Conservation (phyloP, 2,888 invertebrate species). For the Branchellion lobata region DNA sequence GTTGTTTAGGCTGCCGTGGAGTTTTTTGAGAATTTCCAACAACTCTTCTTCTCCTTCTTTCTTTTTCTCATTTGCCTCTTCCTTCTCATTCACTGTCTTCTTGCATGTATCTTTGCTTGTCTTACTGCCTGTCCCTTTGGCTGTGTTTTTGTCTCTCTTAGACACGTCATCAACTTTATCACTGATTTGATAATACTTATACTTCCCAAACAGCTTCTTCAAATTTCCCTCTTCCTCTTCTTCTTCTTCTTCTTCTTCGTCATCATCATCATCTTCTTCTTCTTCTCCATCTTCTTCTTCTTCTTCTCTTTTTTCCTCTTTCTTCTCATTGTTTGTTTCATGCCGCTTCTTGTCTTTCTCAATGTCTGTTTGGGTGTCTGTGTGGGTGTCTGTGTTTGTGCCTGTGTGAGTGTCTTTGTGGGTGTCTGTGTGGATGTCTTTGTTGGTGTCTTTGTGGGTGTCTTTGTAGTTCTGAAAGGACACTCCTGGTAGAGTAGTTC, state of each 20-base stretch:
- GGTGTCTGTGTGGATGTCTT: too few relatives aligned
- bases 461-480: too few relatives aligned
- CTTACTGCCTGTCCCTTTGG: background rate
- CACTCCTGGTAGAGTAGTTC: too few relatives aligned
- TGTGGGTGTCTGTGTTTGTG: too few relatives aligned
- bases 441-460: too few relatives aligned
- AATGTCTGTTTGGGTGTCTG: too few relatives aligned
- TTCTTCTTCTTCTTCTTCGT: background rate
- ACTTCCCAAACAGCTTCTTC: background rate
- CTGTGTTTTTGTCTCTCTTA: background rate
- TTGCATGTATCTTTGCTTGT: background rate
- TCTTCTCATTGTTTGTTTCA: too few relatives aligned
- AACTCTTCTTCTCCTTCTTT: background rate
- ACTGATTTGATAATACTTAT: slow-evolving; percentile 13
- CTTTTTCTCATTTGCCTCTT: background rate
- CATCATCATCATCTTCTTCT: background rate
- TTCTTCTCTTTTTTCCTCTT: background rate
- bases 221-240: background rate
- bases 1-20: background rate
- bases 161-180: background rate
- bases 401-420: too few relatives aligned
- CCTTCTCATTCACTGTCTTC: background rate
- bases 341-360: too few relatives aligned
- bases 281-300: background rate
- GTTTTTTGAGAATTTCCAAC: background rate